Evolutionary conservation across 2,888 invertebrate species (phyloP).

Genomic region (Xanthia togata): DNA sequence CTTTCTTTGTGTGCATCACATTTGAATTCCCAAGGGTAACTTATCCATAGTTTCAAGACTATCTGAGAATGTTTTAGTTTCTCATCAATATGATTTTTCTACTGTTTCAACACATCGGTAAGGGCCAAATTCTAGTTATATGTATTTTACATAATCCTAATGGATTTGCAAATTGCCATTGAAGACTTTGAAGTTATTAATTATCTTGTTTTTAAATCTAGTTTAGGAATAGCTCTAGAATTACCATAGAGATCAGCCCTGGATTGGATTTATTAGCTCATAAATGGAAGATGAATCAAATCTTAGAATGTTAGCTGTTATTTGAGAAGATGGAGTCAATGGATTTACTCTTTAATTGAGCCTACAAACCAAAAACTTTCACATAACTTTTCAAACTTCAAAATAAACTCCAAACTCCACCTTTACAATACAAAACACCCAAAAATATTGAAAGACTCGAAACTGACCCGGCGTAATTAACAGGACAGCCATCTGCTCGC

Average conservation of each 20-base stretch:
- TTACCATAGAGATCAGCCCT: not conserved
- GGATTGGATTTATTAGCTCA: not conserved
- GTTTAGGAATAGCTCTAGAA: not conserved
- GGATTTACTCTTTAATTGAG: not conserved
- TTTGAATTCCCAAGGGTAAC: too few species aligned
- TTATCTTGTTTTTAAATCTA: not conserved
- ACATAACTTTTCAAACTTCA: not conserved
- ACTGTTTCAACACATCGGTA: too few species aligned
- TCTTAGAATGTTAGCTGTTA: not conserved
- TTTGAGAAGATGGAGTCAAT: not conserved
- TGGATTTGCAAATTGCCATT: too few species aligned
- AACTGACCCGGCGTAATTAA: slow-evolving; percentile 56
- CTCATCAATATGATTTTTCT: not conserved
- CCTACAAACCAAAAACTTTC: not conserved
- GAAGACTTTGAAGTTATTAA: not conserved
- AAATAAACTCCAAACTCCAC: slow-evolving; percentile 1
- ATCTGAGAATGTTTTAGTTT: too few species aligned
- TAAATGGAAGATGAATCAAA: not conserved
- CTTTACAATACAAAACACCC: slow-evolving; percentile 8
- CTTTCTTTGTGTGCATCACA: too few species aligned
- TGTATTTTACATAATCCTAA: too few species aligned
- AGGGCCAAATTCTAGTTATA: too few species aligned
- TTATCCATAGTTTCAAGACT: too few species aligned
- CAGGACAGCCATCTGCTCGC: slow-evolving; percentile 56
- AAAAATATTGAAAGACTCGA: slow-evolving; percentile 34